These are phyloP conservation scores for Scatophagus argus DNA, from an alignment of 2,113 vertebrate species.

Conservation along the genomic window DNA sequence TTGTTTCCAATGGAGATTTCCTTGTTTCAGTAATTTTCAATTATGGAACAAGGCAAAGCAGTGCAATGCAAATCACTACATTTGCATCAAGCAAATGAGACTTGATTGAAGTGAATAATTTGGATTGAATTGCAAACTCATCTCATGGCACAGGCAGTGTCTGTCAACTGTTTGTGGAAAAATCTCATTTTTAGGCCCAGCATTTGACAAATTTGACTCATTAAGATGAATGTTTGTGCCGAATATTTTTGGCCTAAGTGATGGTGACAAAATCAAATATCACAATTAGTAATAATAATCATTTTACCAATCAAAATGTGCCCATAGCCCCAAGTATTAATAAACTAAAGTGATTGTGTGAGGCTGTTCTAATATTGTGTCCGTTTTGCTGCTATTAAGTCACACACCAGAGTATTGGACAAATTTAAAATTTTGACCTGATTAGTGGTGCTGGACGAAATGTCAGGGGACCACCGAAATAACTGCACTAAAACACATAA, in stretches of 20 bases:
- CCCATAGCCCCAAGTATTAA: neutral
- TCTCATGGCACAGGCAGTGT: conserved; percentile 6
- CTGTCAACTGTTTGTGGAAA: conserved; percentile 18
- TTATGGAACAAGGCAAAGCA: conserved; percentile 20
- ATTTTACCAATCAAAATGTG: neutral
- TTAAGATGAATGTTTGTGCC: neutral
- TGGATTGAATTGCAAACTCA: conserved; percentile 32
- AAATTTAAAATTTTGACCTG: neutral
- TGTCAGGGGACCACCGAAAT: too few species aligned
- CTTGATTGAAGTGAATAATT: conserved; percentile 49
- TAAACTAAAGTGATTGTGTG: neutral
- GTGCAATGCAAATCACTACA: conserved; percentile 20
- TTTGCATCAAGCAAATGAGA: conserved; percentile 37
- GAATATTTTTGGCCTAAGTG: neutral
- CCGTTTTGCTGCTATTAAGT: neutral
- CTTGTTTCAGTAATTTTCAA: conserved; percentile 59
- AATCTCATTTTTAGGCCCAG: conserved; percentile 10
- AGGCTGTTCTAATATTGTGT: neutral
- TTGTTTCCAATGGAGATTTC: conserved; percentile 32
- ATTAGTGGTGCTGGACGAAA: neutral
- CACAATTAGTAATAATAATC: neutral
- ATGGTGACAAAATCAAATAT: neutral
- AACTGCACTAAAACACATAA: neutral
- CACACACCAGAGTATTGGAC: neutral
- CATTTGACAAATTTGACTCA: conserved; percentile 2